Base-by-base conservation (phyloP, 1,140 invertebrate genomes). In the Paracyclopina nana region DNA sequence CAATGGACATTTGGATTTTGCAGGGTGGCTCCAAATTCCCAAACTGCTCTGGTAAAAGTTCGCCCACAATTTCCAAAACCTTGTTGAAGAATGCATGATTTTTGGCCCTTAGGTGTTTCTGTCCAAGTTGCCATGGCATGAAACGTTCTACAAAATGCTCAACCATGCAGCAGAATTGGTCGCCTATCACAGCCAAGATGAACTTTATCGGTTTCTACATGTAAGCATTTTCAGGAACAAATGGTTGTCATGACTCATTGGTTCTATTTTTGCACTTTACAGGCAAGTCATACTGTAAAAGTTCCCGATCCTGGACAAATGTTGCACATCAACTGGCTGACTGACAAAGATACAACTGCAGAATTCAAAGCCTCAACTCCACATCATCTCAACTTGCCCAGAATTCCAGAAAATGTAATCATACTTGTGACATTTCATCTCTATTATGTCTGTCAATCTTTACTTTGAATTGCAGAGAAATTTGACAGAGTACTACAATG, bases 1-100 rank as follows among this genome's bases (percentile, higher is more conserved):
- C 88, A 90, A 71, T 94, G 84, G 76, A 87, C 82, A 29, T 94
- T 88, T 72, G 88, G 88, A 54, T 94, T 88, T 65, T 92, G 86
- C 64, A 77, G 87, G 38, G 83, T 90, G 62, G 80, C 88, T 65
- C 80, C 82, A 12, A 78, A 79, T 60, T 73, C 77, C 12, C 72
- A 79, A 60, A 78, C 78, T 31, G 75, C 80, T 50, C 66, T 85
- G 57, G 77, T 86, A 34, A 61, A n/a, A n/a, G n/a, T n/a, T n/a
- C n/a, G n/a, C n/a, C n/a, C n/a, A n/a, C n/a, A n/a, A n/a, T n/a
- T n/a, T n/a, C n/a, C n/a, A n/a, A n/a, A n/a, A n/a, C n/a, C n/a
- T n/a, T n/a, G n/a, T n/a, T n/a, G n/a, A n/a, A n/a, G n/a, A n/a
- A n/a, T n/a, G n/a, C n/a, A n/a, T n/a, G n/a, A n/a, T n/a, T n/a